phyloP scores from a whole-genome alignment of 2,888 invertebrate species.

The Biston stratarius region DNA sequence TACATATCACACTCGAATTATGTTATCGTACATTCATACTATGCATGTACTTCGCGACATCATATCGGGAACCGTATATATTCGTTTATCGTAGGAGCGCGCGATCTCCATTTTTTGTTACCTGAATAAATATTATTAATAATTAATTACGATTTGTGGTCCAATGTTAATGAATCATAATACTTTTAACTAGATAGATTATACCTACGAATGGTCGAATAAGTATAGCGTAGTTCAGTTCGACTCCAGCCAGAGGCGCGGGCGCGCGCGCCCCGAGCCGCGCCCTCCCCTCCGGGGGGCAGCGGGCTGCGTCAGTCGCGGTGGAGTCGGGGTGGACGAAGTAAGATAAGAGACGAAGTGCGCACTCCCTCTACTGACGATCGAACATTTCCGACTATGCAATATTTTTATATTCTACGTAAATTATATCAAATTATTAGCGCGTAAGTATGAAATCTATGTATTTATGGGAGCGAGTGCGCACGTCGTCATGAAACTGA shows the following conservation, averaged over 20 bases:
- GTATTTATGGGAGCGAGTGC: conserved; percentile 49
- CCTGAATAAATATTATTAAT: conserved; percentile 84
- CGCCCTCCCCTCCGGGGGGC: conserved; percentile 8
- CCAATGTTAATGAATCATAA: conserved; percentile 86
- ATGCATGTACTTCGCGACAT: conserved; percentile 55
- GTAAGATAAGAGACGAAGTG: conserved; percentile 48
- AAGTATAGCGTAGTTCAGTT: conserved; percentile 70
- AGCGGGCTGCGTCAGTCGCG: not conserved
- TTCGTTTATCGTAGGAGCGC: conserved; percentile 55
- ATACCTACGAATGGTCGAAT: conserved; percentile 65
- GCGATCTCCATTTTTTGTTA: conserved; percentile 82
- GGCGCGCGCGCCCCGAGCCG: not conserved
- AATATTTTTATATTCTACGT: conserved; percentile 74
- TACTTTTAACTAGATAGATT: conserved; percentile 81
- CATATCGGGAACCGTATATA: conserved; percentile 66
- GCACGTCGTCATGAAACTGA: conserved; percentile 56
- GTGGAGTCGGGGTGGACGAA: conserved; percentile 37
- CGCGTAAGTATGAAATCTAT: conserved; percentile 51
- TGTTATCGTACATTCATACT: conserved; percentile 44
- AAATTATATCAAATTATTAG: conserved; percentile 69
- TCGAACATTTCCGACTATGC: conserved; percentile 47
- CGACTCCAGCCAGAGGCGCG: conserved; percentile 17
- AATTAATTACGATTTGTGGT: conserved; percentile 85
- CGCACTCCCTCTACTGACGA: conserved; percentile 41
- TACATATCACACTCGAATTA: conserved; percentile 66